Evolutionary conservation across 2,797 vertebrate genomes (phyloP).

Genomic region (Oreochromis mossambicus): DNA sequence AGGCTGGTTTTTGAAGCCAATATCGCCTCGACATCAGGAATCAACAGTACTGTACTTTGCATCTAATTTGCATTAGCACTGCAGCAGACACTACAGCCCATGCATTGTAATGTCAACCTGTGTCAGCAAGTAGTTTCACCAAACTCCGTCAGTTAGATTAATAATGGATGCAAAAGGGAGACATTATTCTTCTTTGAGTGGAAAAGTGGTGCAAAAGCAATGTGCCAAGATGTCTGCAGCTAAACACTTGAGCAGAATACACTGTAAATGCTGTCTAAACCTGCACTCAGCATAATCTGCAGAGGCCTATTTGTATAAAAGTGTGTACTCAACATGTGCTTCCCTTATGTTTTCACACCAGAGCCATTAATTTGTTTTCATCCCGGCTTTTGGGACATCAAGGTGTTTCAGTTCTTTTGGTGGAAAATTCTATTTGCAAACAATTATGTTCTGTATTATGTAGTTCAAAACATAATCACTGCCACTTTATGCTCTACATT

Average conservation of each 20-base stretch:
- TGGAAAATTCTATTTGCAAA: conserved; percentile 41
- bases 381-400: conserved; percentile 12
- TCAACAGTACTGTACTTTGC: neutral
- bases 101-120: neutral
- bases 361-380: conserved; percentile 17
- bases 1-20: neutral
- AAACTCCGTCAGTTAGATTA: neutral
- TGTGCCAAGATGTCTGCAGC: neutral
- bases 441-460: conserved; percentile 15
- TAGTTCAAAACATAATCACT: conserved; percentile 17
- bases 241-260: neutral
- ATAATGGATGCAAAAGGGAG: neutral
- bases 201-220: neutral
- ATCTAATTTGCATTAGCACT: conserved; percentile 6
- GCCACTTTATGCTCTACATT: neutral
- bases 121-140: neutral
- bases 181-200: neutral
- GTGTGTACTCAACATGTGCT: neutral
- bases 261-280: neutral
- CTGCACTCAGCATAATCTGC: neutral
- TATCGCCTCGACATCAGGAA: neutral
- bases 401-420: conserved; percentile 11
- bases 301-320: neutral
- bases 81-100: neutral
- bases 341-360: neutral